Base-by-base conservation (phyloP, 2,113 vertebrate species). In the Trematomus loennbergii region DNA sequence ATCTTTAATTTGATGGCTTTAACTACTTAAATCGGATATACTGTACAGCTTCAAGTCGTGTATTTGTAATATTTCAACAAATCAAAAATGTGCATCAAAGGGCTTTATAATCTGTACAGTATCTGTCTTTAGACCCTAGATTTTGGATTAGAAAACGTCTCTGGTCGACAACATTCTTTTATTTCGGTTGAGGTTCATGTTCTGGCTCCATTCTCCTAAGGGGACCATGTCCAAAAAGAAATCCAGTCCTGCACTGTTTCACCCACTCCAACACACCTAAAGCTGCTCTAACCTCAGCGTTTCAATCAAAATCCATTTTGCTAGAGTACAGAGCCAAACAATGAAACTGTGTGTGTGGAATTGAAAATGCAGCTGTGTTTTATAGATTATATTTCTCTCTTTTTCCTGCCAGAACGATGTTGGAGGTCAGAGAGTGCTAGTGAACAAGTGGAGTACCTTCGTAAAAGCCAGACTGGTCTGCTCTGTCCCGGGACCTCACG, bases 371-470 rank as follows among this genome's bases (percentile, higher is more conserved):
- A 83, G 65, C 68, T 83, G 72, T 64, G 53, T 79, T 80, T 87
- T 57, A 79, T 68, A n/a, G 50, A 69, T 60, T 55, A 57, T 48
- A 10, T 48, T 8, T 22, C 36, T 3, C 10, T 84, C 17, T 59
- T 3, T 72, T 78, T 67, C 78, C 36, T 84, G 16, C 36, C 92
- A 99, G 98, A 99, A 98, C 3, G 98, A 99, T 4, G 95, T 94
- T 1, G 97, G 98, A 4, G 98, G 98, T 8, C 97, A 97, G 86
- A 93, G 98, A n/a, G 97, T 97, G 59, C 92, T 99, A 82, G 97
- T 99, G 76, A 97, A 96, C 87, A 98, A 97, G 70, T 99, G 98
- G 98, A 98, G 97, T 82, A 98, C 97, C 46, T 98, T 99, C 91
- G 96, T 97, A 89, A 99, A 99, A 92, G 96, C 97, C 83, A 95